These are phyloP conservation scores for Psittacula derbiana DNA, from an alignment of 2,797 vertebrate genomes.

Conservation along the genomic window DNA sequence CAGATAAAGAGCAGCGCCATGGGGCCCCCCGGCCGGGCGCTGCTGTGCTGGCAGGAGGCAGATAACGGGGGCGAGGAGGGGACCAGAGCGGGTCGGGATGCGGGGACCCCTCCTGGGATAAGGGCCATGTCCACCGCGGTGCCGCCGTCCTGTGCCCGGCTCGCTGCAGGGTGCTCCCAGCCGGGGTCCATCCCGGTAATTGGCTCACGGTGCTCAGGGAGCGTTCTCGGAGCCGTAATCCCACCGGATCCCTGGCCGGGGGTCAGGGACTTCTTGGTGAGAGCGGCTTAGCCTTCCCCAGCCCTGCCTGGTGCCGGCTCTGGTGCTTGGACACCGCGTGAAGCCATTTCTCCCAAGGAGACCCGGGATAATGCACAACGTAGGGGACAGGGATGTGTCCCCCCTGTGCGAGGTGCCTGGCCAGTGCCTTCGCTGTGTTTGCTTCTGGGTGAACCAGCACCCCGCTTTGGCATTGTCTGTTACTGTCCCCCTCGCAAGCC, in stretches of 20 bases:
- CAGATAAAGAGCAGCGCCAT: conserved; percentile 12
- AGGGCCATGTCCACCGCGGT: not conserved
- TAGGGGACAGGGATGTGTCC: not conserved
- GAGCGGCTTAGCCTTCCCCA: conserved; percentile 7
- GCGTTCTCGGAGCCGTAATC: conserved; percentile 40
- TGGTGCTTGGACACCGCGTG: rapidly evolving
- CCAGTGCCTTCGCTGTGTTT: not conserved
- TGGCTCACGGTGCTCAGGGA: conserved; percentile 34
- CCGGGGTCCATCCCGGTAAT: not conserved
- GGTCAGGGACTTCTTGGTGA: conserved; percentile 42
- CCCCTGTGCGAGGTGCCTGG: rapidly evolving
- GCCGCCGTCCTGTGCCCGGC: not conserved
- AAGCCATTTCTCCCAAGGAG: not conserved
- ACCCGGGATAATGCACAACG: rapidly evolving
- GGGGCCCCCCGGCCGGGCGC: not conserved
- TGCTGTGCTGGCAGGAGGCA: not conserved
- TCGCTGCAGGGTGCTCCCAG: not conserved
- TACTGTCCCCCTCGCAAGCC: too few relatives aligned
- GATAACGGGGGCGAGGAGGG: not conserved
- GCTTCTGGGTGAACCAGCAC: not conserved
- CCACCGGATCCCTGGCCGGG: conserved; percentile 7
- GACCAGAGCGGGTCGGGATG: not conserved
- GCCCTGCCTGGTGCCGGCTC: not conserved
- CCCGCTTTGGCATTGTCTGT: not conserved
- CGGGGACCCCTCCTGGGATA: rapidly evolving